These are phyloP conservation scores for Melanargia galathea DNA, from an alignment of 2,888 invertebrate genomes.

Conservation along the genomic window DNA sequence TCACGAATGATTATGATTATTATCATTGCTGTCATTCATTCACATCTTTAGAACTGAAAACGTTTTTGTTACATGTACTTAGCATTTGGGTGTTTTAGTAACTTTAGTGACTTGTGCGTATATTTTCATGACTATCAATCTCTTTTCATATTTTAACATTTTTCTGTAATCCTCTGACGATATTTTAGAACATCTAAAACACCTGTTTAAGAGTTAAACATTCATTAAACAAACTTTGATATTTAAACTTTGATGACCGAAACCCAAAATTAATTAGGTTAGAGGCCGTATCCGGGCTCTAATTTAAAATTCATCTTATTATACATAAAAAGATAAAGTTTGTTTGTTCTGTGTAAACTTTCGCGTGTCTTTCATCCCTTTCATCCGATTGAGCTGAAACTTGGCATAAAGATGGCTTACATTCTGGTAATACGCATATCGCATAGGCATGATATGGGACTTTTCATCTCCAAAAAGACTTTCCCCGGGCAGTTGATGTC, in stretches of 20 bases:
- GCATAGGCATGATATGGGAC: no score
- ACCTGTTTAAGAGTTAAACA: background rate
- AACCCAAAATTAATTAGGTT: background rate
- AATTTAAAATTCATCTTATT: no score
- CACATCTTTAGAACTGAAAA: background rate
- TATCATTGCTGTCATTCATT: background rate
- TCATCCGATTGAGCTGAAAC: no score
- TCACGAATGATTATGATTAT: constrained; percentile 21
- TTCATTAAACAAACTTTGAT: background rate
- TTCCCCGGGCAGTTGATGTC: no score
- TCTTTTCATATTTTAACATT: background rate
- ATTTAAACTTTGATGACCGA: background rate
- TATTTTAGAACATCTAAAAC: background rate
- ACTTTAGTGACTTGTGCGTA: background rate
- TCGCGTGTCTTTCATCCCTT: no score
- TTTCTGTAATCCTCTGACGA: background rate
- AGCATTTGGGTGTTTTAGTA: background rate
- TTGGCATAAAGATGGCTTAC: no score
- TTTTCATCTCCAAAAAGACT: no score
- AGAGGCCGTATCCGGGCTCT: no score
- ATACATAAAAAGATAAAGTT: no score
- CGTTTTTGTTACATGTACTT: background rate
- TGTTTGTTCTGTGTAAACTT: no score
- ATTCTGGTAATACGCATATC: no score
- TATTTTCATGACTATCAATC: background rate